phyloP scores from a whole-genome alignment of 2,113 vertebrate species.

The Hydropotes inermis region DNA sequence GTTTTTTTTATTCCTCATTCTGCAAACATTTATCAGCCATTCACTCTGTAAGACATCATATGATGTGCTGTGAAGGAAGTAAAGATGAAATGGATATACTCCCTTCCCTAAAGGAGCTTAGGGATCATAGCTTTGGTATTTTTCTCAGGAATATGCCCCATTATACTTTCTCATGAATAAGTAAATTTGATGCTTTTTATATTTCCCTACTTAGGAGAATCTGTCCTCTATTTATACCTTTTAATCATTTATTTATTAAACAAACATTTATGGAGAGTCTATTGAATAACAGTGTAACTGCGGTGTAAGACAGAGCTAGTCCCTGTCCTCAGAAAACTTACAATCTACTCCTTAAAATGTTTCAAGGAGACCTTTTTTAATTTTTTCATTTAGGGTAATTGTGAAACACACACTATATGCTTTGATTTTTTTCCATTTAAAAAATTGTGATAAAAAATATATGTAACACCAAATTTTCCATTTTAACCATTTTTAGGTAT shows the following conservation, averaged over 20 bases:
- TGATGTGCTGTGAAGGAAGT: not conserved
- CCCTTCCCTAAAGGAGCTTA: not conserved
- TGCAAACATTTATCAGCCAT: not conserved
- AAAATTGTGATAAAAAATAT: not conserved
- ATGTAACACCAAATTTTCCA: not conserved
- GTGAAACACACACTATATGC: not conserved
- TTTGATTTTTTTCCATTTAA: slow-evolving; percentile 1
- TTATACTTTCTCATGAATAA: slow-evolving; percentile 1
- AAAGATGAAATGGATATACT: not conserved
- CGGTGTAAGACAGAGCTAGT: not conserved
- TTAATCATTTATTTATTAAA: not conserved
- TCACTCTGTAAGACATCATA: not conserved
- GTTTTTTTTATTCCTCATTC: not conserved
- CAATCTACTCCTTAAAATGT: not conserved
- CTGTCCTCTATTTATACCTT: not conserved
- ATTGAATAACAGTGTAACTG: not conserved
- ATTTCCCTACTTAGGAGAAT: not conserved
- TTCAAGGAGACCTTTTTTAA: not conserved
- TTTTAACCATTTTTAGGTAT: not conserved
- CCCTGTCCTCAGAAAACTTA: slow-evolving; percentile 4
- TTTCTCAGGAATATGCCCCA: not conserved
- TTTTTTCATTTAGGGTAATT: not conserved
- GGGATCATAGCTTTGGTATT: not conserved
- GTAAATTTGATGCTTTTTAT: not conserved
- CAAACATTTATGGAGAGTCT: not conserved